Evolutionary conservation across 1,140 invertebrate species (phyloP).

Genomic region (Anthonomus grandis): DNA sequence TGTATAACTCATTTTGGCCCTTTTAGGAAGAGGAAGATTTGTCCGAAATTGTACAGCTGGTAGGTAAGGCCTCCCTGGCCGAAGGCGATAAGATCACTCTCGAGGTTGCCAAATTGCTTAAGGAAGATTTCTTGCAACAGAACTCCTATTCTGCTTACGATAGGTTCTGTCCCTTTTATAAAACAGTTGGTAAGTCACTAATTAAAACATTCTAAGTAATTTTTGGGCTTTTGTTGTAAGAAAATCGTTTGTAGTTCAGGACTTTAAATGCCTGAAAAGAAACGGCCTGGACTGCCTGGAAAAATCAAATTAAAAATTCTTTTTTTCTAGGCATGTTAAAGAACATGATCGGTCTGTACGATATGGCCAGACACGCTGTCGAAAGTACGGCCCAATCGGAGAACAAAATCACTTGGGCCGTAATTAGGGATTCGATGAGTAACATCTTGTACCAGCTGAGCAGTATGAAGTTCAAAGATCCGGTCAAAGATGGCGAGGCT

Average conservation of each 20-base stretch:
- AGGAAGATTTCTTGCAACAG: slow-evolving; percentile 99
- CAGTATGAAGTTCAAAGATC: slow-evolving; percentile 99
- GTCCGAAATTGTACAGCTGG: slow-evolving; percentile 99
- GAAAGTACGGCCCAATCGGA: slow-evolving; percentile 98
- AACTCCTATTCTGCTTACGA: slow-evolving; percentile 67
- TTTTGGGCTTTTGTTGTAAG: no score
- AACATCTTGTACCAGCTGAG: slow-evolving; percentile 96
- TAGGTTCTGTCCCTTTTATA: slow-evolving; percentile 99
- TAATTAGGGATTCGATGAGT: slow-evolving; percentile 95
- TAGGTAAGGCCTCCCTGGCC: slow-evolving; percentile 97
- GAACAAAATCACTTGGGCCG: slow-evolving; percentile 98
- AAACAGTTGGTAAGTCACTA: slow-evolving; percentile 75
- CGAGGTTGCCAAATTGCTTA: slow-evolving; percentile 96
- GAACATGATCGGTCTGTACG: slow-evolving; percentile 99
- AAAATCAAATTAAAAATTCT: background rate
- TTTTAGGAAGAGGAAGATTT: slow-evolving; percentile 96
- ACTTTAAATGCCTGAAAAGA: no score
- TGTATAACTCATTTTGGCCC: background rate
- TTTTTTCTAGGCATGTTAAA: slow-evolving; percentile 70
- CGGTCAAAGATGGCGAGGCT: slow-evolving; percentile 94
- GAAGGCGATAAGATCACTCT: slow-evolving; percentile 99
- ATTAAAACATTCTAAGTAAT: background rate
- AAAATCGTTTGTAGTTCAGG: no score
- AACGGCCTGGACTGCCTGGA: no score
- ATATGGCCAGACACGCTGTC: slow-evolving; percentile 95